Evolutionary conservation across 2,797 vertebrate genomes (phyloP).

Genomic region (Geotrypetes seraphini): DNA sequence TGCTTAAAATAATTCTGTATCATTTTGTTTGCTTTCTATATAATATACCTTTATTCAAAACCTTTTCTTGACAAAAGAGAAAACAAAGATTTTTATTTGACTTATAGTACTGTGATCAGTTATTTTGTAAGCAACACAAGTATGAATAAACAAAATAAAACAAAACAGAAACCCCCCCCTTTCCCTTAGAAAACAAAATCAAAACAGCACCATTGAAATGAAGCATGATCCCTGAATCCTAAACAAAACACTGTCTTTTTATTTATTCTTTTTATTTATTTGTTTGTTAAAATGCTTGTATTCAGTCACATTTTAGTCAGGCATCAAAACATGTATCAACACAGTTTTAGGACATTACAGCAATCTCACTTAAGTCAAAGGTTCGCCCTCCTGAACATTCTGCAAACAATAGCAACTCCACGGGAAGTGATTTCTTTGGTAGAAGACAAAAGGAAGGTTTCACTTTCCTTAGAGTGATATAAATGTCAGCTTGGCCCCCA

Average conservation of each 20-base stretch:
- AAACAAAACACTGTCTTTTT: constrained; percentile 61
- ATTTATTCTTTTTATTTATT: constrained; percentile 22
- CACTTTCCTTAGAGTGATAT: too few relatives aligned
- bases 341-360: constrained; percentile 39
- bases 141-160: constrained; percentile 37
- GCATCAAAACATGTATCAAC: constrained; percentile 48
- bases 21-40: too few relatives aligned
- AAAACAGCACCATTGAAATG: constrained; percentile 69
- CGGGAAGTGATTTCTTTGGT: constrained; percentile 68
- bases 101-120: constrained; percentile 52
- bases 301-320: constrained; percentile 42
- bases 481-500: too few relatives aligned
- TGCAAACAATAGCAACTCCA: constrained; percentile 53
- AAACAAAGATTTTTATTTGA: constrained; percentile 39
- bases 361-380: constrained; percentile 42
- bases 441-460: constrained; percentile 60
- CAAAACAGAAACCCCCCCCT: too few relatives aligned
- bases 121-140: constrained; percentile 54
- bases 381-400: constrained; percentile 53
- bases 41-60: too few relatives aligned
- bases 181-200: too few relatives aligned
- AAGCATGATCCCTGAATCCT: constrained; percentile 74
- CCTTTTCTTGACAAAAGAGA: constrained; percentile 4
- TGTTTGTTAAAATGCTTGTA: constrained; percentile 38
- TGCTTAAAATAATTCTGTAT: too few relatives aligned